Base-by-base conservation (phyloP, 1,140 invertebrate genomes). In the Musca domestica region DNA sequence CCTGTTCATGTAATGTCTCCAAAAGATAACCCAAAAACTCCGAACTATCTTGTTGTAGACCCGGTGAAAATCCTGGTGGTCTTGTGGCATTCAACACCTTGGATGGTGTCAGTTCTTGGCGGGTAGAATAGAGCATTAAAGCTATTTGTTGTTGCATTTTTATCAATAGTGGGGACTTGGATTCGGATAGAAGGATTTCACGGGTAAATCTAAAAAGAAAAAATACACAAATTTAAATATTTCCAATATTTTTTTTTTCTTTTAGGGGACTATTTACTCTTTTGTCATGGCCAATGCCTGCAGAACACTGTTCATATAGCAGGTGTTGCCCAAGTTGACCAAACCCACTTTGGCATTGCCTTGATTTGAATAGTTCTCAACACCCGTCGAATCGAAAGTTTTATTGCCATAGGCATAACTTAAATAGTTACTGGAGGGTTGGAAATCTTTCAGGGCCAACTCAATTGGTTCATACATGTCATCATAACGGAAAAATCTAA, bases 241-340 rank as follows among this genome's bases (percentile, higher is more conserved):
- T 51, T 19, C 4, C 17, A 51, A 19, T 19, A 20, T 4, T 9
- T 20, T n/a, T n/a, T n/a, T n/a, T n/a, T n/a, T n/a, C n/a, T n/a
- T n/a, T n/a, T n/a, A n/a, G n/a, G 4, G 20, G 15, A 52, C 3
- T 12, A 88, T 89, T 85, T 87, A 94, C 86, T 88, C 86, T 80
- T 88, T 89, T 46, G 92, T 93, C 86, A 92, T 91, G 64, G 89
- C 89, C 19, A 95, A 83, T 0, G 92, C 91, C 77, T 95, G 92
- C 27, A 94, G 81, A 10, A 93, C 88, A 74, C 92, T 92, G 74
- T 94, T 94, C 90, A 94, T 91, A 70, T 94, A 95, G 77, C 93
- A 95, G 0, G 92, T 94, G 72, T 94, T 95, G 14, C 93, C 92
- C 17, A 95, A 83, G 84, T 95, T 96, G 6, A 88, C 85, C 1